Percentiles rank a stretch among this genome's conserved stretches.
phyloP scores from a whole-genome alignment of 2,888 invertebrate species.

The Pyralis farinalis region DNA sequence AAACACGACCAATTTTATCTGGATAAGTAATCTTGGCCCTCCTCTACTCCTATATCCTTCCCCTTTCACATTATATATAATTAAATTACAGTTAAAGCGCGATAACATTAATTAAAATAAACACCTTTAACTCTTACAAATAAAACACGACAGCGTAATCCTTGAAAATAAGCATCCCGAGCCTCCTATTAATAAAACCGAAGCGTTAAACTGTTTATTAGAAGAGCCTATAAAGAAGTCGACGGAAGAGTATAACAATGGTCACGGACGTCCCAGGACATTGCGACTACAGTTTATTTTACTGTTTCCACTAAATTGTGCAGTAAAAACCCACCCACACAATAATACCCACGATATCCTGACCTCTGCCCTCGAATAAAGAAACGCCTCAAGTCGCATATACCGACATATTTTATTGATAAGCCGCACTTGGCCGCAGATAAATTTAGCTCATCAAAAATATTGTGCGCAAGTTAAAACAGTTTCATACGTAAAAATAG shows the following conservation, averaged over 20 bases:
- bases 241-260: conserved; percentile 55
- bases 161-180: conserved; percentile 1
- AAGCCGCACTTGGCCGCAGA: background rate
- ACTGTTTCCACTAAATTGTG: conserved; percentile 64
- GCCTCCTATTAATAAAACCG: conserved; percentile 34
- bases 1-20: too few species aligned
- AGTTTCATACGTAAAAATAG: background rate
- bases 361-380: conserved; percentile 68
- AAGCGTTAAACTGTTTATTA: conserved; percentile 54
- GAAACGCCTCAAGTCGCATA: conserved; percentile 30
- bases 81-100: too few species aligned
- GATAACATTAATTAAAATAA: too few species aligned
- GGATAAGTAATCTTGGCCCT: too few species aligned
- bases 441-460: conserved; percentile 1
- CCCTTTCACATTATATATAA: too few species aligned
- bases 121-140: background rate
- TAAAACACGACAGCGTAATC: conserved; percentile 1
- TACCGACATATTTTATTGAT: conserved; percentile 32
- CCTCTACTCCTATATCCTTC: too few species aligned
- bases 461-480: conserved; percentile 3
- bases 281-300: conserved; percentile 65
- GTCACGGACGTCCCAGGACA: conserved; percentile 54
- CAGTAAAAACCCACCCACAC: conserved; percentile 74
- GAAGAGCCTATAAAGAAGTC: conserved; percentile 56
- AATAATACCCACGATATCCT: conserved; percentile 61